A percentile compares a stretch with the other conserved stretches of the same genome.
Conservation (phyloP, 64 coral and sea anemone genomes). For the Montipora cactus region DNA sequence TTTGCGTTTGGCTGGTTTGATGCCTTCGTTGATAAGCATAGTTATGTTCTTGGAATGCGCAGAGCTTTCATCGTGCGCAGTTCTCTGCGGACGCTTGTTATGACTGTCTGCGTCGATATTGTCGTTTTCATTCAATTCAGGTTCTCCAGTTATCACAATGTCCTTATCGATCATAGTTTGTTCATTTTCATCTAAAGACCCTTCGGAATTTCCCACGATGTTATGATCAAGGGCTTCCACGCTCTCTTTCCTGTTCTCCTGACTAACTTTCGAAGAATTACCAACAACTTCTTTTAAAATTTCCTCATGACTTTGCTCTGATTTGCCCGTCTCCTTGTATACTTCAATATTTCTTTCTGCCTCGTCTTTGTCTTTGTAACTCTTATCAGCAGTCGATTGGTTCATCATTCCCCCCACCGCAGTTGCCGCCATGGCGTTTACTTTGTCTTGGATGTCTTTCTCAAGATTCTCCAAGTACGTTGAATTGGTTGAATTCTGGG, state of each 20-base stretch:
- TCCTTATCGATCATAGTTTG: constrained; percentile 1
- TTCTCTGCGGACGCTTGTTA: background rate
- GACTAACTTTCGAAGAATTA: background rate
- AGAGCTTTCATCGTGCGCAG: background rate
- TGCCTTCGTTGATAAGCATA: background rate
- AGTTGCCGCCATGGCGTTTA: constrained; percentile 24
- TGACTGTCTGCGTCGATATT: background rate
- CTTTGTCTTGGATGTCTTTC: constrained; percentile 68
- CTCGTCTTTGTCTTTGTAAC: background rate
- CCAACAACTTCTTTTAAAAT: background rate
- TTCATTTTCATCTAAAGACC: background rate
- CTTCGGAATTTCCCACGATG: background rate
- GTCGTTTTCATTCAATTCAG: constrained; percentile 11
- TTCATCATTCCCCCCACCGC: background rate
- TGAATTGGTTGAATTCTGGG: constrained; percentile 1
- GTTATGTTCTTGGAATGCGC: background rate
- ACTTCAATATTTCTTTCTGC: background rate
- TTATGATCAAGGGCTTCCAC: background rate
- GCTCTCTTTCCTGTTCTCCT: background rate
- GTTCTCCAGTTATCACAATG: constrained; percentile 21
- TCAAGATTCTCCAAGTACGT: constrained; percentile 36
- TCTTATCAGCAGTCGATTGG: background rate
- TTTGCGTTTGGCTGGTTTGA: background rate
- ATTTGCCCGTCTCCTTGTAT: background rate
- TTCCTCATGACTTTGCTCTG: background rate